These are phyloP conservation scores for Ceramica pisi DNA, from an alignment of 2,888 invertebrate species.

Conservation along the genomic window DNA sequence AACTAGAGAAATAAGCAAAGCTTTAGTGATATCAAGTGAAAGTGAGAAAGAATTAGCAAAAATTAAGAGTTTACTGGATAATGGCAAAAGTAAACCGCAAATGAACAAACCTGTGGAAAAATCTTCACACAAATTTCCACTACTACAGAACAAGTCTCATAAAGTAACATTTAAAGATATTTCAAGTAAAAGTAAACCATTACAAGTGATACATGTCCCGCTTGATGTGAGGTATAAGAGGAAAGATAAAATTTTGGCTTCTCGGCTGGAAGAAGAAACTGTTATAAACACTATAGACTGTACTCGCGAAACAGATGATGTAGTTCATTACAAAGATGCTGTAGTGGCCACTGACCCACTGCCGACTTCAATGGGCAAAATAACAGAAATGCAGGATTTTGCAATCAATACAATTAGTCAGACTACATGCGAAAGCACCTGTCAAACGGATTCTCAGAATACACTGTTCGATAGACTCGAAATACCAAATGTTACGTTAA, in stretches of 20 bases:
- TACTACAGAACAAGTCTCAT: conserved; percentile 59
- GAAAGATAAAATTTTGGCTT: neutral
- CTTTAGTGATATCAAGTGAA: conserved; percentile 69
- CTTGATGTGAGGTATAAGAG: conserved; percentile 71
- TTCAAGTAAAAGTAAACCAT: conserved; percentile 67
- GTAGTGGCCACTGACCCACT: conserved; percentile 73
- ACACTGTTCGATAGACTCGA: conserved; percentile 82
- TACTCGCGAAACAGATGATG: conserved; percentile 66
- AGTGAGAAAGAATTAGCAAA: conserved; percentile 72
- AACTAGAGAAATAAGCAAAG: conserved; percentile 76
- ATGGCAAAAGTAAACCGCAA: conserved; percentile 42
- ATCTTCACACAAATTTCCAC: conserved; percentile 58
- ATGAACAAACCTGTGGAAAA: conserved; percentile 68
- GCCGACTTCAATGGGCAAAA: conserved; percentile 68
- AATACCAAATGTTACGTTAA: conserved; percentile 86
- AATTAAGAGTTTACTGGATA: conserved; percentile 71
- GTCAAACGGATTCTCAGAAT: conserved; percentile 72
- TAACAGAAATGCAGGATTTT: conserved; percentile 73
- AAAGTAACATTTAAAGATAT: conserved; percentile 70
- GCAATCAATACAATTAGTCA: conserved; percentile 64
- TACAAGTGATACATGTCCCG: conserved; percentile 79
- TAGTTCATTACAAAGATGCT: conserved; percentile 68
- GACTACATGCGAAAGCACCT: conserved; percentile 65
- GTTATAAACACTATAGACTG: conserved; percentile 61
- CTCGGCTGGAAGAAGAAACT: neutral